Evolutionary conservation across 2,888 invertebrate genomes (phyloP).

Genomic region (Melinaea marsaeus): DNA sequence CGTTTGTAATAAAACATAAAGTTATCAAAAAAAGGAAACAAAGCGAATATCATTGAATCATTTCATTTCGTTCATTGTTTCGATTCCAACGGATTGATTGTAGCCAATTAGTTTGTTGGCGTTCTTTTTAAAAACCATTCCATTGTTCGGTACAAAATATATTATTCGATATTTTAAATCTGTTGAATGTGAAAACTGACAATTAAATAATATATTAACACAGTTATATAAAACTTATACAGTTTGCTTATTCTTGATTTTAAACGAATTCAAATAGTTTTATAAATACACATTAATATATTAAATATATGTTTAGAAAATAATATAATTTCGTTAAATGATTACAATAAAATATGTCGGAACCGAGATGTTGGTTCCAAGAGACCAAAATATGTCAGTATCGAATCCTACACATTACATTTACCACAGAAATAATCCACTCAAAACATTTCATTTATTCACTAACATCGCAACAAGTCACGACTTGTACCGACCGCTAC

Average conservation of each 20-base stretch:
- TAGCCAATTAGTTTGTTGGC: constrained; percentile 32
- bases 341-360: too few relatives aligned
- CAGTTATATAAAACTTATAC: not conserved
- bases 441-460: constrained; percentile 29
- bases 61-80: constrained; percentile 33
- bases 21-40: constrained; percentile 16
- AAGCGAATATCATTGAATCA: constrained; percentile 22
- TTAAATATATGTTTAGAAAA: too few relatives aligned
- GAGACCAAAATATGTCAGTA: not conserved
- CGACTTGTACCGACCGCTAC: constrained; percentile 20
- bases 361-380: not conserved
- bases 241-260: too few relatives aligned
- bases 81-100: constrained; percentile 32
- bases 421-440: constrained; percentile 19
- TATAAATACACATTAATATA: too few relatives aligned
- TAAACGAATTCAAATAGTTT: too few relatives aligned
- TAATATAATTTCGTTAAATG: too few relatives aligned
- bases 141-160: constrained; percentile 21
- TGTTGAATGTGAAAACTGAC: not conserved
- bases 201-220: not conserved
- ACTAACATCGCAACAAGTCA: constrained; percentile 45
- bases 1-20: too few relatives aligned
- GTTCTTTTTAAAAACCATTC: constrained; percentile 27
- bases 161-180: constrained; percentile 2
- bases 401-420: constrained; percentile 14